Conservation (phyloP, 2,888 invertebrate genomes). For the Bombylius major region DNA sequence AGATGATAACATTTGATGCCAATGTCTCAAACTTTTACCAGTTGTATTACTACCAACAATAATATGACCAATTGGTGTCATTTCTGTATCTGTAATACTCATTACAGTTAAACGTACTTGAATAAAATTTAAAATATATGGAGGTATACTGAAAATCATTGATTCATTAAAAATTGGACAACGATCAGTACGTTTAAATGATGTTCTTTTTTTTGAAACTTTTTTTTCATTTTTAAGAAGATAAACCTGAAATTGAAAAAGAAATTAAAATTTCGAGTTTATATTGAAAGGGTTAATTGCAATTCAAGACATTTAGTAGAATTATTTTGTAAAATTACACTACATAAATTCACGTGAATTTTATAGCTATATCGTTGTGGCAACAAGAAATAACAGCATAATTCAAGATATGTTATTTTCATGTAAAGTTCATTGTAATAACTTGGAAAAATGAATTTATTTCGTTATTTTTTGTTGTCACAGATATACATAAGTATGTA, state of each 20-base stretch:
- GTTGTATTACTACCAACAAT: conserved; percentile 61
- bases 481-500: no score
- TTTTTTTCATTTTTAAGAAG: conserved; percentile 68
- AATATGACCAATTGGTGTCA: conserved; percentile 63
- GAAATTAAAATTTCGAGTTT: neutral
- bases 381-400: no score
- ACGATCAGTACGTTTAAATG: conserved; percentile 57
- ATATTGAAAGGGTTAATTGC: no score
- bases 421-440: no score
- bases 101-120: conserved; percentile 60
- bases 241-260: conserved; percentile 46
- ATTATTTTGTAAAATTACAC: no score
- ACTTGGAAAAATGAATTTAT: no score
- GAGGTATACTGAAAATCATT: conserved; percentile 71
- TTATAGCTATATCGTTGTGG: no score
- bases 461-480: no score
- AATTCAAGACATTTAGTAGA: no score
- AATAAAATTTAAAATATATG: conserved; percentile 54
- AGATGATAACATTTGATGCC: conserved; percentile 74
- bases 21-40: conserved; percentile 60
- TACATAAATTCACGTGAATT: no score
- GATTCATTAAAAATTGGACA: conserved; percentile 74
- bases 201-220: conserved; percentile 68
- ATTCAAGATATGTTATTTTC: no score
- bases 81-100: conserved; percentile 35